Percentiles rank a stretch among this genome's conserved stretches.
Evolutionary conservation across 1,140 invertebrate genomes (phyloP).

Genomic region (Drosophila fuyamai): DNA sequence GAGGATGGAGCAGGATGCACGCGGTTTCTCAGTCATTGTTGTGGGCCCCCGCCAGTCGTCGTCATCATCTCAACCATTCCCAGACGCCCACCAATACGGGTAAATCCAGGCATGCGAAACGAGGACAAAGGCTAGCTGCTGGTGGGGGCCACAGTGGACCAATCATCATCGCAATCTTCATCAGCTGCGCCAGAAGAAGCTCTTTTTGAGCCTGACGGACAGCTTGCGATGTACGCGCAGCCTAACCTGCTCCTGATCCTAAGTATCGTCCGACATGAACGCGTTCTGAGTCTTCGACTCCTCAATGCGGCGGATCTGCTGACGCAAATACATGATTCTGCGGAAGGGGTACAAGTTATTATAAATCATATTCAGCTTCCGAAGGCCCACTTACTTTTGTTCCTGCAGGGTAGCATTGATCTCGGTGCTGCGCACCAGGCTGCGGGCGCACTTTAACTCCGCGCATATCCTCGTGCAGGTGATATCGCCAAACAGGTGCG

Average conservation of each 20-base stretch:
- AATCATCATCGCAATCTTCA: constrained; percentile 66
- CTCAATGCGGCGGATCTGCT: constrained; percentile 95
- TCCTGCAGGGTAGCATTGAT: constrained; percentile 98
- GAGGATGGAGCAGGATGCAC: constrained; percentile 41
- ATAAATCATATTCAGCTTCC: neutral
- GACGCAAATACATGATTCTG: constrained; percentile 95
- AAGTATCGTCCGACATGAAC: constrained; percentile 86
- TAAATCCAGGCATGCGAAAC: neutral
- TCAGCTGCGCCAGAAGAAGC: constrained; percentile 76
- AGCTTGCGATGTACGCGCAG: constrained; percentile 79
- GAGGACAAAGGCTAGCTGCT: constrained; percentile 18
- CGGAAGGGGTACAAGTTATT: neutral
- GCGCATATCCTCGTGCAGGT: constrained; percentile 97
- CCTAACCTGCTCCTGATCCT: constrained; percentile 83
- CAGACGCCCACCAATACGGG: neutral
- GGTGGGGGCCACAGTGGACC: constrained; percentile 11
- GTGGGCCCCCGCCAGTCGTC: constrained; percentile 33
- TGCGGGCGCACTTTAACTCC: constrained; percentile 97
- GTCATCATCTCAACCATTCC: constrained; percentile 10
- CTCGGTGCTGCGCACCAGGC: constrained; percentile 96
- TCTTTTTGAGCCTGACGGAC: constrained; percentile 80
- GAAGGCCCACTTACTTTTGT: constrained; percentile 90
- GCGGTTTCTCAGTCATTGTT: constrained; percentile 30
- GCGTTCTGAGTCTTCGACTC: constrained; percentile 96
- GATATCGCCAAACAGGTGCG: constrained; percentile 92